These are phyloP conservation scores for Megaptera novaeangliae DNA, from an alignment of 2,113 vertebrate species.

Conservation along the genomic window DNA sequence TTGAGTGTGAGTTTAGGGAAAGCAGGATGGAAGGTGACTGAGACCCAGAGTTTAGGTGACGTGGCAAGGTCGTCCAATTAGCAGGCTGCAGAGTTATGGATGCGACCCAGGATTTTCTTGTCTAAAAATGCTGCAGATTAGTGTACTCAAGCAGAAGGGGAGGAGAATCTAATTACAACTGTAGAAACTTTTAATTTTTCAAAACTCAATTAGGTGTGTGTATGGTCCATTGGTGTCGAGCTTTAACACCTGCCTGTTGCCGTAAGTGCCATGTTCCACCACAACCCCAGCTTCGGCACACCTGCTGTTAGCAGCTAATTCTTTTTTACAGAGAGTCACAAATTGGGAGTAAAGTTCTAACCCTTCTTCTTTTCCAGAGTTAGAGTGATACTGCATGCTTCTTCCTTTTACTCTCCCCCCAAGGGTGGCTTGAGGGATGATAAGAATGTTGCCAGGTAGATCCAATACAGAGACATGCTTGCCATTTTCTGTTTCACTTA, in stretches of 20 bases:
- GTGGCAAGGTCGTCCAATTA: neutral
- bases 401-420: constrained; percentile 90
- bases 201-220: constrained; percentile 95
- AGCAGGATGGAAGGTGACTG: neutral
- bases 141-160: neutral
- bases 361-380: constrained; percentile 91
- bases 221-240: constrained; percentile 95
- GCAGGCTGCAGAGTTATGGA: neutral
- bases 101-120: neutral
- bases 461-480: constrained; percentile 88
- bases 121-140: neutral
- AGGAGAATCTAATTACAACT: neutral
- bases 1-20: neutral
- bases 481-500: constrained; percentile 89
- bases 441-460: constrained; percentile 89
- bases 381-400: constrained; percentile 94
- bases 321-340: constrained; percentile 87
- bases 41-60: neutral
- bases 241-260: constrained; percentile 93
- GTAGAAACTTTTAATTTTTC: constrained; percentile 53
- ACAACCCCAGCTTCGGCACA: constrained; percentile 76
- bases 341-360: constrained; percentile 87
- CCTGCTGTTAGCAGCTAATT: constrained; percentile 79
- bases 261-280: constrained; percentile 90
- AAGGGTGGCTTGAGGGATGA: constrained; percentile 94